phyloP scores from a whole-genome alignment of 2,797 vertebrate genomes.

The Lagorchestes hirsutus region DNA sequence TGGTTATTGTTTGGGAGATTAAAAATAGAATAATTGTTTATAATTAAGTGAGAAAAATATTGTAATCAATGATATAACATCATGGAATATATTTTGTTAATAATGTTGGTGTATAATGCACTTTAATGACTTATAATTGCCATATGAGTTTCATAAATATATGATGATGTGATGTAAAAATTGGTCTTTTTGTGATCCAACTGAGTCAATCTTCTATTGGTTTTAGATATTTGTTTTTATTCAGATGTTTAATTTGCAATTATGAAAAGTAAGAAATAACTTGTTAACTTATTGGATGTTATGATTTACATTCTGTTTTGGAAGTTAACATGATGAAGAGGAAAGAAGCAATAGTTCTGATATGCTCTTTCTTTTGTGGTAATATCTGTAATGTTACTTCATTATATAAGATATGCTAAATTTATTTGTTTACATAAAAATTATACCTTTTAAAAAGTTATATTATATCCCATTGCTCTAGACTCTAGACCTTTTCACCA shows the following conservation, averaged over 20 bases:
- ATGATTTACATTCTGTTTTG: not conserved
- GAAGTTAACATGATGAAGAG: conserved; percentile 12
- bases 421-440: not conserved
- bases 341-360: conserved; percentile 5
- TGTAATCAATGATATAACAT: not conserved
- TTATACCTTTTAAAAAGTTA: not conserved
- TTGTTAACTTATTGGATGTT: not conserved
- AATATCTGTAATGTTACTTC: not conserved
- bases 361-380: not conserved
- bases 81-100: not conserved
- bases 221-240: not conserved
- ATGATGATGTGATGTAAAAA: conserved; percentile 5
- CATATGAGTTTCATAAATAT: not conserved
- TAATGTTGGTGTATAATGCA: not conserved
- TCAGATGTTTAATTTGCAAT: not conserved
- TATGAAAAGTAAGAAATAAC: not conserved
- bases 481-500: not conserved
- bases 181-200: not conserved
- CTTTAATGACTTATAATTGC: not conserved
- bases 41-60: conserved; percentile 3
- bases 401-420: not conserved
- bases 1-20: conserved; percentile 34
- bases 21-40: not conserved
- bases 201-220: conserved; percentile 32
- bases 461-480: not conserved